A percentile compares a stretch with the other conserved stretches of the same genome.
Evolutionary conservation across 2,797 vertebrate genomes (phyloP).

Genomic region (Pipistrellus pipistrellus): DNA sequence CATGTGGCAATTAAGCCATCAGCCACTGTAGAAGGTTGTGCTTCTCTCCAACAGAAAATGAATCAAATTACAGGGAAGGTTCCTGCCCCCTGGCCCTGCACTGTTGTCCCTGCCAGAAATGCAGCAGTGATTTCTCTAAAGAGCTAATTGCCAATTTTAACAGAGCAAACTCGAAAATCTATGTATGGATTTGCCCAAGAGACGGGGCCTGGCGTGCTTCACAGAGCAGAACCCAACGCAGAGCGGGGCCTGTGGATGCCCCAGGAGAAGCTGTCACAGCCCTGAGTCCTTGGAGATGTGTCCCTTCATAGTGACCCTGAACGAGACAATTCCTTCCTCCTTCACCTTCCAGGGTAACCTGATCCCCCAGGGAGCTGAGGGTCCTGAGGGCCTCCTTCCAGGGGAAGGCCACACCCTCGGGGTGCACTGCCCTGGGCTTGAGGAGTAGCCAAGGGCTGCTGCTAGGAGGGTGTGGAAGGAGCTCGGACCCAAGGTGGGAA

Average conservation of each 20-base stretch:
- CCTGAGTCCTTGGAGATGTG: background rate
- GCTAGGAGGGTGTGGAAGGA: background rate
- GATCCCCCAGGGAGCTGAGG: background rate
- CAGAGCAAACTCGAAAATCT: slow-evolving; percentile 39
- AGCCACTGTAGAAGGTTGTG: slow-evolving; percentile 40
- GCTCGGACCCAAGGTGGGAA: background rate
- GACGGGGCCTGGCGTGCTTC: background rate
- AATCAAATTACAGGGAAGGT: slow-evolving; percentile 77
- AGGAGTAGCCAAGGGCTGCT: background rate
- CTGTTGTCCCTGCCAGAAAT: slow-evolving; percentile 6
- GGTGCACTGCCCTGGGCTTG: background rate
- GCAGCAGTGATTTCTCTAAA: slow-evolving; percentile 35
- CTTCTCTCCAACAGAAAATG: slow-evolving; percentile 68
- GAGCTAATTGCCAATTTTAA: slow-evolving; percentile 52
- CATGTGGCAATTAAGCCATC: slow-evolving; percentile 83
- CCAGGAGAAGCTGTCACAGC: background rate
- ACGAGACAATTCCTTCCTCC: background rate
- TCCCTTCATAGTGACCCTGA: background rate
- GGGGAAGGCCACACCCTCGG: background rate
- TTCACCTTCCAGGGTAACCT: background rate
- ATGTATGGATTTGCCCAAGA: background rate
- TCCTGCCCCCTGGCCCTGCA: background rate
- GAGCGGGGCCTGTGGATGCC: background rate
- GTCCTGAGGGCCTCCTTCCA: background rate
- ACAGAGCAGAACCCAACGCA: background rate